Evolutionary conservation across 1,140 invertebrate genomes (phyloP), one percentile per base, ranked within the genome.

Genomic region (Contarinia nasturtii): DNA sequence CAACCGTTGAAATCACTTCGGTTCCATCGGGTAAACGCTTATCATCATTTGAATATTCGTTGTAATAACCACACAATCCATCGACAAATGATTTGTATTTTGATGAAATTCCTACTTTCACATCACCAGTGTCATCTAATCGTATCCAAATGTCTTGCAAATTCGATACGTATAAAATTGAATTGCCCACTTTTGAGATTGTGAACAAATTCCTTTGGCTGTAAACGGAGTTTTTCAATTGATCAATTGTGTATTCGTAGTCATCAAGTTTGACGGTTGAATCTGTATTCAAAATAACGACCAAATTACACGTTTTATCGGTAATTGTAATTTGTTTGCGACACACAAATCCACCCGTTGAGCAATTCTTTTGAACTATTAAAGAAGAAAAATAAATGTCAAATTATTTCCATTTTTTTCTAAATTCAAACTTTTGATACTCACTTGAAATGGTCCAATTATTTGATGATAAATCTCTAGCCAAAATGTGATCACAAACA

Each of bases 11-110:
- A n/a, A 63, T 55, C 2, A 78, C 72, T 11, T 70, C 52, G 18
- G 53, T 59, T 1, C 82, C 83, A 57, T 78, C 71, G 0, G 83
- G 82, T 49, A 74, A 71, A 11, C 73, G 66, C 43, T 75, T 76
- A 55, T 89, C 85, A 57, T 87, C 80, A 19, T 53, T 51, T 0
- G 60, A 47, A 22, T 73, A 61, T 1, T 75, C 75, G 61, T 84
- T 79, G 56, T 76, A 85, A 47, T 72, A 78, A 3, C 86, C 86
- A 54, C 86, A 89, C 1, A 89, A 55, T 1, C 86, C 85, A 55
- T 84, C 80, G 0, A 88, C 74, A 44, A 70, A 63, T 2, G 69
- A 64, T 27, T 62, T 54, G 33, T 78, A 66, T 51, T 72, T 72
- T n/a, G 71, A 69, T 0, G 70, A 67, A 48, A 86, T 75, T 47